Evolutionary conservation across 2,797 vertebrate species (phyloP).

Genomic region (Atherinosoma microstoma): DNA sequence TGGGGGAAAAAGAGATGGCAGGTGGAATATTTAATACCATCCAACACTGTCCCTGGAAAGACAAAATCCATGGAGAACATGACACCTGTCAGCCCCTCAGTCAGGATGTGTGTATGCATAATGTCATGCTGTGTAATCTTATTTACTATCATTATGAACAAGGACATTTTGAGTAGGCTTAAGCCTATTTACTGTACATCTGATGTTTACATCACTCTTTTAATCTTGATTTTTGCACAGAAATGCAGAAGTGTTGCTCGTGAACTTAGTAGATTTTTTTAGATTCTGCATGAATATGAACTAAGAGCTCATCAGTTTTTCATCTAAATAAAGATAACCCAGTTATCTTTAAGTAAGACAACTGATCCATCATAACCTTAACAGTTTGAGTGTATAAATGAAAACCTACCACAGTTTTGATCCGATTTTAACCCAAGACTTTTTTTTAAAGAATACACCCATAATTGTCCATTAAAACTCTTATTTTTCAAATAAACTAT

Average conservation of each 20-base stretch:
- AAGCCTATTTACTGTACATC: constrained; percentile 8
- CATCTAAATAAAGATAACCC: neutral
- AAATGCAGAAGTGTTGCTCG: neutral
- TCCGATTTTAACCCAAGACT: too few species aligned
- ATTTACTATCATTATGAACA: constrained; percentile 27
- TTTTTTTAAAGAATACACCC: too few species aligned
- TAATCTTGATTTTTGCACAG: constrained; percentile 1
- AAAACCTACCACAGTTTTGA: neutral
- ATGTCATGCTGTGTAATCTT: constrained; percentile 4
- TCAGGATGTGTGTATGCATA: constrained; percentile 22
- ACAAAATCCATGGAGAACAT: constrained; percentile 30
- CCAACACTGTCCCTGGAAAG: constrained; percentile 21
- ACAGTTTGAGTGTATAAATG: neutral
- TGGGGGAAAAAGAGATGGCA: neutral
- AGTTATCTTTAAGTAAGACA: too few species aligned
- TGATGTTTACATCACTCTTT: constrained; percentile 4
- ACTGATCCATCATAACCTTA: too few species aligned
- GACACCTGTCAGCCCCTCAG: constrained; percentile 14
- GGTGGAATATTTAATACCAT: constrained; percentile 24
- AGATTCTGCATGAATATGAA: neutral
- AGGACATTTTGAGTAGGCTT: constrained; percentile 1
- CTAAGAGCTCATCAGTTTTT: neutral
- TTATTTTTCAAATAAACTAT: neutral
- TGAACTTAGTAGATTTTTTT: neutral
- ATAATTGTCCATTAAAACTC: neutral